Evolutionary conservation across 2,888 invertebrate genomes (phyloP), one percentile per base, ranked within the genome.

Genomic region (Dynastes maya): DNA sequence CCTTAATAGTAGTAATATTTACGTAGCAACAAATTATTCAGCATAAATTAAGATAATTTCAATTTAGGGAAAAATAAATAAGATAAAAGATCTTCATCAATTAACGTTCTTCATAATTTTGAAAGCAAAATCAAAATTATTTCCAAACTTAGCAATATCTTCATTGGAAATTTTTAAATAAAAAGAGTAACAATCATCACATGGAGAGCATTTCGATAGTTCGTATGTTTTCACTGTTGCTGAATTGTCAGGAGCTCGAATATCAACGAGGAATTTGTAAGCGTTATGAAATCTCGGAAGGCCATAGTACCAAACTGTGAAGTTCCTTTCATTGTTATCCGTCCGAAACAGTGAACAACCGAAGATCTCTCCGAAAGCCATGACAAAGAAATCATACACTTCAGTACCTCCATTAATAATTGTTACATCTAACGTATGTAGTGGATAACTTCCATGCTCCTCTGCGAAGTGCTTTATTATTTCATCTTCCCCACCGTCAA

Each of bases 381-480:
- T 68, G 3, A 79, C 22, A 51, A 74, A 77, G 29, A 77, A 79
- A 68, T 79, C 79, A 58, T 77, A 79, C n/a, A 63, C 67, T 11
- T 22, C 11, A 2, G 61, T 51, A 11, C 27, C 37, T 16, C 65
- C 68, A 27, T 63, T 27, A 32, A 79, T 74, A 3, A 61, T 27
- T 16, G 61, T 63, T 27, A 68, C 67, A 45, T 77, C 64, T 27
- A 77, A 37, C n/a, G 53, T n/a, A 16, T 74, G 63, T 3, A 74
- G 37, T 11, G 79, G 72, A 53, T 75, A 68, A 16, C 61, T 68
- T 40, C n/a, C 75, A 51, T 79, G 79, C 27, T 74, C 67, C 32
- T 68, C 45, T 22, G 71, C 61, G 53, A 79, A 77, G 32, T 79
- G 79, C 22, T 79, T 45, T 16, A 16, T 53, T 13, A 72, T 77